phyloP scores from a whole-genome alignment of 2,888 invertebrate species.

The Tanytarsus gracilentus region DNA sequence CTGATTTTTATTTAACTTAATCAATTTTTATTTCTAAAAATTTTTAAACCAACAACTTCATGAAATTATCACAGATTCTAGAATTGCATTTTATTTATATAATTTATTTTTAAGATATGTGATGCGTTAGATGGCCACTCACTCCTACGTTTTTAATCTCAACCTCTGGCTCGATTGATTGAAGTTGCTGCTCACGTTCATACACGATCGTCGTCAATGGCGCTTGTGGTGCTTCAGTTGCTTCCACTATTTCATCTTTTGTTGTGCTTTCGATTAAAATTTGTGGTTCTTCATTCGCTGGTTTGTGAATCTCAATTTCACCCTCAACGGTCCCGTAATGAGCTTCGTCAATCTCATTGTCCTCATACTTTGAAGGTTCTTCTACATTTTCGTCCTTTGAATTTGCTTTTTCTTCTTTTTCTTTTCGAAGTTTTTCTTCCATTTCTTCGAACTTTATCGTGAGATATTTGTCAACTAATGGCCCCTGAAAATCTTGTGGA shows the following conservation, averaged over 20 bases:
- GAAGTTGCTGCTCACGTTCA: too few species aligned
- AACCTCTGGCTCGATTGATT: too few species aligned
- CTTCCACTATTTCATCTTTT: too few species aligned
- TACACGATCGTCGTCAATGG: too few species aligned
- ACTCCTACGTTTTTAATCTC: neutral
- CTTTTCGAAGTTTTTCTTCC: conserved; percentile 68
- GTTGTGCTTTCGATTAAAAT: too few species aligned
- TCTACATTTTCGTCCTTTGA: neutral
- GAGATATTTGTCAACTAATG: conserved; percentile 77
- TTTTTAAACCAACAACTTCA: neutral
- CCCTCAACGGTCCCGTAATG: neutral
- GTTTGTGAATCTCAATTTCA: neutral
- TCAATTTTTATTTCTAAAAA: neutral
- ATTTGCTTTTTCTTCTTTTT: conserved; percentile 45
- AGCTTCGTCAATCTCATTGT: neutral
- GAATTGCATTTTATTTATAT: too few species aligned
- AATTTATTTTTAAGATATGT: too few species aligned
- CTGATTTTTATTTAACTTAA: too few species aligned
- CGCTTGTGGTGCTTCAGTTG: too few species aligned
- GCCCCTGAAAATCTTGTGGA: conserved; percentile 83
- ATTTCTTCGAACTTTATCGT: conserved; percentile 78
- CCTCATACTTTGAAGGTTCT: neutral
- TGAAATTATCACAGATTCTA: too few species aligned
- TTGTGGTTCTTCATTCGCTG: too few species aligned
- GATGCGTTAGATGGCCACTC: conserved; percentile 3